Conservation (phyloP, 2,113 vertebrate genomes). For the Columbina picui region DNA sequence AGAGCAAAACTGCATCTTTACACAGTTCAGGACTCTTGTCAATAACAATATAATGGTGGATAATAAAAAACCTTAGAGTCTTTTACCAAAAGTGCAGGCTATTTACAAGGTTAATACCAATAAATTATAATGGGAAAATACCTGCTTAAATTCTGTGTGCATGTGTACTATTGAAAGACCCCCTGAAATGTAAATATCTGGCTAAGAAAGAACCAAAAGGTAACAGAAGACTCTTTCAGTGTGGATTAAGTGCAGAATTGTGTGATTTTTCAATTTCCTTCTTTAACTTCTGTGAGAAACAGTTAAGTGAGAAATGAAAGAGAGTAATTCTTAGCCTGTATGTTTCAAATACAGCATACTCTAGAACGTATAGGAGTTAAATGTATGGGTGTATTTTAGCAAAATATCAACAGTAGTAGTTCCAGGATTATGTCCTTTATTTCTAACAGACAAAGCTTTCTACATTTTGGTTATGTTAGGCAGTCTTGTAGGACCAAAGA, state of each 20-base stretch:
- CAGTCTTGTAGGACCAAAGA: neutral
- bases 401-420: neutral
- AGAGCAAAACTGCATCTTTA: neutral
- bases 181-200: neutral
- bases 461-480: neutral
- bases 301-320: neutral
- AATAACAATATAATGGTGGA: neutral
- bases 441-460: neutral
- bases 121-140: neutral
- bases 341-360: neutral
- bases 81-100: neutral
- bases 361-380: neutral
- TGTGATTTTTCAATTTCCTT: neutral
- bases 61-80: neutral
- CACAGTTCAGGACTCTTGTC: neutral
- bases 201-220: neutral
- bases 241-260: conserved; percentile 19
- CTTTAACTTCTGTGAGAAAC: conserved; percentile 26
- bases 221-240: conserved; percentile 3
- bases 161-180: neutral
- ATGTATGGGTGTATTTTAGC: neutral
- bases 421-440: neutral
- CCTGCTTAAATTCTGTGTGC: neutral
- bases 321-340: neutral
- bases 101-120: neutral